Evolutionary conservation across 1,140 invertebrate species (phyloP), one percentile per base, ranked within the genome.

Genomic region (Zaprionus camerounensis): DNA sequence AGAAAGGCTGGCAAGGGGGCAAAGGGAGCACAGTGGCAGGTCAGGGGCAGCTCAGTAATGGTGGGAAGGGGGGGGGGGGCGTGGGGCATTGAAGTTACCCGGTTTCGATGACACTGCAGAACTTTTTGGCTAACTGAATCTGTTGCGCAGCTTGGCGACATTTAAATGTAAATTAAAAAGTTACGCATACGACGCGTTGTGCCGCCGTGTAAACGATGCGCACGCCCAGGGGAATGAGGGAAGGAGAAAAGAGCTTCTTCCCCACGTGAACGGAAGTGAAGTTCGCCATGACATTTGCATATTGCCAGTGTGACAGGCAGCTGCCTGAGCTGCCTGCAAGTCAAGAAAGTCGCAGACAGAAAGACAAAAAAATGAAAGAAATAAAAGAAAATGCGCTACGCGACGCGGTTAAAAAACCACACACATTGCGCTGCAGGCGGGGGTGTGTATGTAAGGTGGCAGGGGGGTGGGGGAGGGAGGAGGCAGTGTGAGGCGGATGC

Each of bases 121-220:
- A 72, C 34, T 24, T 72, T 44, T 44, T 7, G 20, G 11, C 22
- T 72, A 76, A 65, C 63, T 56, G 70, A 76, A 77, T 67, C 62
- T 72, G 74, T 63, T 56, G 38, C 62, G 70, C 74, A 77, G 56
- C 56, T 64, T 71, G 84, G 36, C 76, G 67, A 68, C 84, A 83
- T 88, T 87, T 78, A 80, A 87, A 87, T 87, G 80, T 83, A 87
- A 88, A 87, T 87, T 78, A 88, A 83, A 87, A 87, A 81, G 81
- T 82, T 88, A 78, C 84, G 65, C 81, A 83, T 82, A 74, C 75
- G 75, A 24, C 68, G 44, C 67, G 64, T 76, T 67, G 69, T 36
- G 59, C 73, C 20, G 38, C 49, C 68, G 36, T 28, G 36, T 44
- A 64, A 70, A 64, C 49, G 68, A 57, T 74, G 64, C 31, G 13